Evolutionary conservation across 2,113 vertebrate species (phyloP).

Genomic region (Cheirogaleus medius): DNA sequence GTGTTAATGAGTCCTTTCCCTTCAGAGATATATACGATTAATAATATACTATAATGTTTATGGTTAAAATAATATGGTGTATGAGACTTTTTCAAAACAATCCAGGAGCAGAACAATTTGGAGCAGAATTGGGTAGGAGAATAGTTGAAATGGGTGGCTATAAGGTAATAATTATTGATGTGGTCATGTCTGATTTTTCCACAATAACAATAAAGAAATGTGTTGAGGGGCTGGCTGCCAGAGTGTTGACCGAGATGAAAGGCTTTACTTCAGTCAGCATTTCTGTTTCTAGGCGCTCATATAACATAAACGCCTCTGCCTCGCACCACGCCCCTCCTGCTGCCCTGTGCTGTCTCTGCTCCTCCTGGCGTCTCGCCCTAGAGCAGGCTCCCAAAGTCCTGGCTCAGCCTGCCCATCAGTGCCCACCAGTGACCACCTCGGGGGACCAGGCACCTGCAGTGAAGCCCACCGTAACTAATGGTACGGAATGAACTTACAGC

Average conservation of each 20-base stretch:
- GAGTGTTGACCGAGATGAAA: neutral
- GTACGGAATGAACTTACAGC: rapidly evolving
- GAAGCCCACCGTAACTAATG: rapidly evolving
- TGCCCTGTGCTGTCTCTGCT: neutral
- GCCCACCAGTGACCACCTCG: rapidly evolving
- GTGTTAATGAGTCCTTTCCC: neutral
- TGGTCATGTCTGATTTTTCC: neutral
- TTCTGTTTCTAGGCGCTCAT: neutral
- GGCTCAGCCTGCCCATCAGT: neutral
- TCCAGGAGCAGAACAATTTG: neutral
- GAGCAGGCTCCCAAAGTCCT: neutral
- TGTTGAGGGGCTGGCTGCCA: neutral
- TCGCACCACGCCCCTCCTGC: rapidly evolving
- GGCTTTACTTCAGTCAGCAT: neutral
- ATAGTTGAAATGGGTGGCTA: no score
- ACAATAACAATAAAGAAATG: neutral
- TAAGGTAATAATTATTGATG: neutral
- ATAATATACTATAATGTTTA: neutral
- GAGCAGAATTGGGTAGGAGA: neutral
- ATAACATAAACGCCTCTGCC: no score
- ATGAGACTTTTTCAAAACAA: neutral
- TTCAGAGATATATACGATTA: neutral
- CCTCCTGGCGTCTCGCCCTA: neutral
- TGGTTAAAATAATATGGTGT: neutral
- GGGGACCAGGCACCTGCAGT: rapidly evolving